Base-by-base conservation (phyloP, 2,888 invertebrate genomes). In the Heliothis peltigera region DNA sequence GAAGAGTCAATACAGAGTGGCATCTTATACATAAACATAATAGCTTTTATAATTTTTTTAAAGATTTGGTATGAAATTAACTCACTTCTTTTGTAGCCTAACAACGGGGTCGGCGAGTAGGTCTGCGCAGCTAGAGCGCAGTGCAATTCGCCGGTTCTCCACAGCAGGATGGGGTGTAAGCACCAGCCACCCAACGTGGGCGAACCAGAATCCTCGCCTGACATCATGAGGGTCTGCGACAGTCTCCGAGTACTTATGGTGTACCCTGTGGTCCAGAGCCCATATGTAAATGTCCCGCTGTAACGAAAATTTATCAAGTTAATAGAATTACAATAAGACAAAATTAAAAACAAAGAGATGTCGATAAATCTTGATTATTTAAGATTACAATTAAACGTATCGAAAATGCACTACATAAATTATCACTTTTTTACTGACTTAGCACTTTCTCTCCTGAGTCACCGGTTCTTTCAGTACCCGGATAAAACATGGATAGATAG, bases 181-280 rank as follows among this genome's bases (percentile, higher is more conserved):
- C 56, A 98, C 96, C 47, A 99, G 93, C 99, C 99, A 99, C 7
- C 98, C 99, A 8, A 99, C 97, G 88, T 99, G 99, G 0, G 98
- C 97, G 88, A 98, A 99, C 94, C 98, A 97, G 91, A 98, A 98
- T 12, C 99, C 99, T 44, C 98, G 95, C 53, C 97, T 96, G 1
- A 97, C 97, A 90, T 98, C 97, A 86, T 98, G 97, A 0, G 97
- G 97, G 89, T 98, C 98, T 0, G 98, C 97, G 66, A 97, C 97
- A 0, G 98, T 97, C 91, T 98, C 98, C 35, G 97, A 96, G 91
- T 97, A 98, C 87, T 98, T 98, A 91, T 98, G 98, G 87, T 98
- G 98, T 51, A 98, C 97, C 75, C 98, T 95, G 87, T 98, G 98
- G 85, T 98, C 98, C 75, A 98, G 89, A 0, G 97, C 97, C 98